Base-by-base conservation (phyloP, 2,888 invertebrate species). In the Hyposoter dolosus region DNA sequence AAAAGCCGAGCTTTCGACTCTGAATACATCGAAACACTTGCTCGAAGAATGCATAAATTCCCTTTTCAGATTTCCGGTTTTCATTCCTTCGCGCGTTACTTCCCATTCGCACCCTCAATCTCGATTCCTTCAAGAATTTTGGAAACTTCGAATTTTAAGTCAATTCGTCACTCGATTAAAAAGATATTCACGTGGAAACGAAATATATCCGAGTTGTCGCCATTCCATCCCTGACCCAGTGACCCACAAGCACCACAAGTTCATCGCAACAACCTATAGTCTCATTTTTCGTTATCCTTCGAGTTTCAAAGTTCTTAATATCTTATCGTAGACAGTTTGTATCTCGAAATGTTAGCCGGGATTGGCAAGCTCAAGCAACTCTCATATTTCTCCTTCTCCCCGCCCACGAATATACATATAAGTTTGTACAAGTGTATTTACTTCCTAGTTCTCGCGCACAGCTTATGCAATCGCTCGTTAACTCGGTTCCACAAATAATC, bases 381-480 rank as follows among this genome's bases (percentile, higher is more conserved):
- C 28, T 35, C 19, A 28, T 28, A 28, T 78, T 82, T 82, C 74
- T 82, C 65, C 19, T 63, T 10, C 45, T 65, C 45, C 32, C 9
- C 28, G 15, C 28, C 3, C 28, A 23, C 17, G n/a, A 28, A 43
- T 69, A 40, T 75, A 63, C 60, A 35, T 60, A 32, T 45, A 32
- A 45, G 43, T 50, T 56, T 53, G 32, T 28, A 50, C 28, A n/a
- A 50, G 23, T 77, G 32, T 81, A 53, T 71, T 53, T 76, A 35
- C 60, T 71, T 60, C 53, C 60, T 6, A 40, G 75, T 53, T 60
- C 3, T 56, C 17, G 43, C 17, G 43, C 43, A 50, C 65, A 71
- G 40, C 71, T 77, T 50, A 71, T 77, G 71, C 75, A 84, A 79
- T 82, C 63, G 85, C 85, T 82, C 82, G 69, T 85, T 85, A 85